A percentile compares a stretch with the other conserved stretches of the same genome.
phyloP scores from a whole-genome alignment of 92 coral and sea anemone genomes.

The Actinernus sp. region DNA sequence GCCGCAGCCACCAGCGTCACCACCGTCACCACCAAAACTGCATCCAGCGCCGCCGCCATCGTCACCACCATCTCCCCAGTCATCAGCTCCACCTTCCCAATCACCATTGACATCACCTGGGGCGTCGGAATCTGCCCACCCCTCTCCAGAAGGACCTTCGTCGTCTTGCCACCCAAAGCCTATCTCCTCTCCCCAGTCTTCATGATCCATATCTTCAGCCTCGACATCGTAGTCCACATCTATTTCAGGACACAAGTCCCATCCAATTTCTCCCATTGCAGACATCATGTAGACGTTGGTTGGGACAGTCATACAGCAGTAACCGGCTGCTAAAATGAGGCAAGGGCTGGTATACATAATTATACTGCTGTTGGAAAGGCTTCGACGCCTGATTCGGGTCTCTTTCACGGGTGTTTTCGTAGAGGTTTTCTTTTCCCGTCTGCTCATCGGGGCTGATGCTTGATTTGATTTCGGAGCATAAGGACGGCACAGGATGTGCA shows the following conservation, averaged over 20 bases:
- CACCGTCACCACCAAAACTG: slow-evolving; percentile 40
- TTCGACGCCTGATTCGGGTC: slow-evolving; percentile 4
- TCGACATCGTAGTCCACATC: slow-evolving; percentile 2
- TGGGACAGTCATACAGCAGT: slow-evolving; percentile 55
- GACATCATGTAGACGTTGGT: slow-evolving; percentile 44
- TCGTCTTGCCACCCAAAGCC: too few relatives aligned
- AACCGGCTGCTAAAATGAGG: slow-evolving; percentile 60
- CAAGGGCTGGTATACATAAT: slow-evolving; percentile 7
- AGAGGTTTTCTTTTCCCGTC: not conserved
- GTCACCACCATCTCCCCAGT: slow-evolving; percentile 8
- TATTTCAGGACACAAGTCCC: slow-evolving; percentile 31
- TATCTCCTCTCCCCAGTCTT: slow-evolving; percentile 17
- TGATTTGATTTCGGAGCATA: slow-evolving; percentile 38
- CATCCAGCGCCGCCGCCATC: slow-evolving; percentile 9
- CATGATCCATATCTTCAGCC: slow-evolving; percentile 9
- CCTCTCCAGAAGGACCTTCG: too few relatives aligned
- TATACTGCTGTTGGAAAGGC: slow-evolving; percentile 15
- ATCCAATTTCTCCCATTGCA: slow-evolving; percentile 9
- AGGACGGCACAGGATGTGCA: slow-evolving; percentile 69
- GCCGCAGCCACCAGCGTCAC: slow-evolving; percentile 21
- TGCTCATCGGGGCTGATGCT: slow-evolving; percentile 44
- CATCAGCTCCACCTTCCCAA: slow-evolving; percentile 5
- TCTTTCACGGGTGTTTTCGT: not conserved
- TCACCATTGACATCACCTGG: not conserved
- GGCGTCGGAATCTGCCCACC: not conserved